phyloP scores from a whole-genome alignment of 1,140 invertebrate genomes.

The Stegodyphus mimosarum region DNA sequence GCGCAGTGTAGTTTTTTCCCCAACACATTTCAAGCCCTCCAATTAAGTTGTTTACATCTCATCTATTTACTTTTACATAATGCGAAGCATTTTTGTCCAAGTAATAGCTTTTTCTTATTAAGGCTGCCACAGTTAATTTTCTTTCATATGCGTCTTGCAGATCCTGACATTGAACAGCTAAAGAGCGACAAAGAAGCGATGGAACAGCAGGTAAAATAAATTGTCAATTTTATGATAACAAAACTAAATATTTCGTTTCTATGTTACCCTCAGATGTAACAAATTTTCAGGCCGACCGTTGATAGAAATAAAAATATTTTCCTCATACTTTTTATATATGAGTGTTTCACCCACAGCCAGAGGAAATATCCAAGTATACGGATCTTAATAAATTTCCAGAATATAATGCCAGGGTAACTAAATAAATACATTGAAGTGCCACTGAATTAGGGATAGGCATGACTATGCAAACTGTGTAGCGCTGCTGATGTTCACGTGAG shows the following conservation, averaged over 20 bases:
- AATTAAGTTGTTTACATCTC: too few species aligned
- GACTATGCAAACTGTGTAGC: too few species aligned
- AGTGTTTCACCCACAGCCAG: neutral
- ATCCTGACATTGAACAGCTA: slow-evolving; percentile 15
- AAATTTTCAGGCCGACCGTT: neutral
- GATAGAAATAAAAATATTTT: neutral
- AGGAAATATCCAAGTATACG: neutral
- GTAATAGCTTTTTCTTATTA: too few species aligned
- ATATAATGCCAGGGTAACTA: neutral
- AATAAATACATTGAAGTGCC: too few species aligned
- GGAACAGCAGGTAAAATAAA: slow-evolving; percentile 35
- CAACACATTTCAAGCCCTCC: too few species aligned
- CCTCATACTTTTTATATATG: neutral
- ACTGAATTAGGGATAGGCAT: too few species aligned
- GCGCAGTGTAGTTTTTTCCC: too few species aligned
- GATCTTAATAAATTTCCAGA: neutral
- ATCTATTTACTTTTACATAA: too few species aligned
- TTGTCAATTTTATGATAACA: neutral
- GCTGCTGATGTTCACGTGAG: too few species aligned
- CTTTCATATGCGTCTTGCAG: neutral
- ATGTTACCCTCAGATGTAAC: neutral
- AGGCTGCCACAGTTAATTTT: too few species aligned
- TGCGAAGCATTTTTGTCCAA: too few species aligned
- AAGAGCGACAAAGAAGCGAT: slow-evolving; percentile 49
- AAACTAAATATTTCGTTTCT: neutral